phyloP scores from a whole-genome alignment of 2,113 vertebrate species.

The Cyprinodon tularosa region DNA sequence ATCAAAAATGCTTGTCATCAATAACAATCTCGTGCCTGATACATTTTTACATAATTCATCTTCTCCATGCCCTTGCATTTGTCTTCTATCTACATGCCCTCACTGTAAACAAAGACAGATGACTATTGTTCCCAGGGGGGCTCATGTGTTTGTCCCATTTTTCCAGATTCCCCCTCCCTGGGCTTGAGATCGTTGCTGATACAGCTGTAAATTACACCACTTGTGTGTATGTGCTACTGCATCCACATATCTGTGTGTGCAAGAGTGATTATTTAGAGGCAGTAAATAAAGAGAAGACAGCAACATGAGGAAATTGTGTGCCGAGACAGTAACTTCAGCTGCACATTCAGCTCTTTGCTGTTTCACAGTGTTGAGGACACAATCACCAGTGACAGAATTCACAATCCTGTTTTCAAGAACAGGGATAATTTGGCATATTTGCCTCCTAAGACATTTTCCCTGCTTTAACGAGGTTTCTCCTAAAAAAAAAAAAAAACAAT shows the following conservation, averaged over 20 bases:
- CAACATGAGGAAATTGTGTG: not conserved
- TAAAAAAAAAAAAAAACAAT: not conserved
- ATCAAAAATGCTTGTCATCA: not conserved
- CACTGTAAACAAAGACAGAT: slow-evolving; percentile 38
- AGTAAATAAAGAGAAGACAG: not conserved
- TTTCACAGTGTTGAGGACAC: not conserved
- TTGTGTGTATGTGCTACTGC: slow-evolving; percentile 8
- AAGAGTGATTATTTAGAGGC: slow-evolving; percentile 19
- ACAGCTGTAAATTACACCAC: slow-evolving; percentile 44
- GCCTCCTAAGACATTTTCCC: not conserved
- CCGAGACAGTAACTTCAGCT: slow-evolving; percentile 13
- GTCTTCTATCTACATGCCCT: not conserved
- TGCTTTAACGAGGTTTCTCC: not conserved
- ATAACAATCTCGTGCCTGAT: not conserved
- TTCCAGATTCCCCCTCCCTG: slow-evolving; percentile 22
- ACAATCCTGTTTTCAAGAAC: not conserved
- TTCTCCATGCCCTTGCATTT: not conserved
- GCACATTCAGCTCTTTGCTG: not conserved
- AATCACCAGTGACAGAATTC: not conserved
- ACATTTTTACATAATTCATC: not conserved
- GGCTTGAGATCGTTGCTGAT: slow-evolving; percentile 30
- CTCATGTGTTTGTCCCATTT: slow-evolving; percentile 39
- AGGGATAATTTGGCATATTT: slow-evolving; percentile 3
- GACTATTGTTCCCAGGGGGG: slow-evolving; percentile 37
- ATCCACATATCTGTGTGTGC: not conserved